Evolutionary conservation across 1,140 invertebrate species (phyloP), one percentile per base, ranked within the genome.

Genomic region (Psilanteris sp.): DNA sequence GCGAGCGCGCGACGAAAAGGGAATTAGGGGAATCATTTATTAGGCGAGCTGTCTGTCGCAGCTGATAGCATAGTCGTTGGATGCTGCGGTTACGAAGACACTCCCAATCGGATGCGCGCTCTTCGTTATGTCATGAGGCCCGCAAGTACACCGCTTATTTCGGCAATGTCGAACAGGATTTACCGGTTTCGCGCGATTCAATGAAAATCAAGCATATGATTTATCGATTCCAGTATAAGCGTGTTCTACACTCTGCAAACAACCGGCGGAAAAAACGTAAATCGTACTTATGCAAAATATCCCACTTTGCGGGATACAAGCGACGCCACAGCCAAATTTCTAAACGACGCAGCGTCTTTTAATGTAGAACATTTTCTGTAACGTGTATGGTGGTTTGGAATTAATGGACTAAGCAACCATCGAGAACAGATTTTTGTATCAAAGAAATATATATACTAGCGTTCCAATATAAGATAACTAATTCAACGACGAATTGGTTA

Each of bases 21-120:
- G 82, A 85, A 85, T 84, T 83, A 84, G 82, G 78, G 78, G 80
- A 85, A 84, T 85, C 84, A 83, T 85, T 85, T 84, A 81, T 85
- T 83, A 85, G 81, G 67, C 82, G 77, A 81, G 76, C 82, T 85
- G 82, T 85, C 84, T 71, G 78, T 83, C 81, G 81, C 84, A 85
- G 84, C 81, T 84, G 81, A 85, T 84, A 79, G 61, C 68, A 76
- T 59, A 79, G 77, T 79, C 67, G 66, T 77, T 77, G 74, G 74
- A 77, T 77, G 74, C 74, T 77, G 76, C 48, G 66, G 71, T 68
- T 67, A 59, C 41, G 67, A 75, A 78, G 77, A 75, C 71, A 79
- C 72, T 75, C 77, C 72, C 66, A 71, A 66, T 75, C 50, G 31
- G 48, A 77, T 67, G 61, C 67, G 74, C 62, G 62, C 59, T 57